Conservation (phyloP, 1,140 invertebrate genomes). For the Bombus impatiens region DNA sequence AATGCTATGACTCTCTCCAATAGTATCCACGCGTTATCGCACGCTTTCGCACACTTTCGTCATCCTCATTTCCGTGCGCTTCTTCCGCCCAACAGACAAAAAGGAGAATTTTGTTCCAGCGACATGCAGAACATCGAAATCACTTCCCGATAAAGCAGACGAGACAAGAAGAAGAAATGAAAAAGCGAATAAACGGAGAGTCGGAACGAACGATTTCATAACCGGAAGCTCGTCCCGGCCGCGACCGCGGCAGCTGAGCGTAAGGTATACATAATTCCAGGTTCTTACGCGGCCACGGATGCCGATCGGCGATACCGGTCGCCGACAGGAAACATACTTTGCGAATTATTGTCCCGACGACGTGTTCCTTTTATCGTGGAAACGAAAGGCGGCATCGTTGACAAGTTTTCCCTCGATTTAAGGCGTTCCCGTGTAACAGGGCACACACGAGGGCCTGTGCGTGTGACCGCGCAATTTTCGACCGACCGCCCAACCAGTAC, state of each 20-base stretch:
- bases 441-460: neutral
- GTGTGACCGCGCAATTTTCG: slow-evolving; percentile 39
- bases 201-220: slow-evolving; percentile 37
- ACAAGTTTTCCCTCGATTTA: slow-evolving; percentile 35
- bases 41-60: no score
- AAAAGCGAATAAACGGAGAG: neutral
- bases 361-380: slow-evolving; percentile 27
- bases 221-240: slow-evolving; percentile 43
- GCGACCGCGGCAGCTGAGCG: slow-evolving; percentile 37
- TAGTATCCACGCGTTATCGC: neutral
- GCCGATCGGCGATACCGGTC: slow-evolving; percentile 42
- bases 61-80: neutral
- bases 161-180: neutral
- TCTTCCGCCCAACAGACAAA: neutral
- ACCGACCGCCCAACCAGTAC: neutral
- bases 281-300: slow-evolving; percentile 35
- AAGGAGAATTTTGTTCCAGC: neutral
- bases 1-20: neutral
- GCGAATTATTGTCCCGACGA: slow-evolving; percentile 46
- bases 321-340: slow-evolving; percentile 49
- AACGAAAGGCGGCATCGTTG: slow-evolving; percentile 49
- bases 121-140: slow-evolving; percentile 7
- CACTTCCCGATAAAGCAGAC: neutral
- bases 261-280: slow-evolving; percentile 47
- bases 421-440: neutral